Base-by-base conservation (phyloP, 2,888 invertebrate species). In the Rhopalosiphum nymphaeae region DNA sequence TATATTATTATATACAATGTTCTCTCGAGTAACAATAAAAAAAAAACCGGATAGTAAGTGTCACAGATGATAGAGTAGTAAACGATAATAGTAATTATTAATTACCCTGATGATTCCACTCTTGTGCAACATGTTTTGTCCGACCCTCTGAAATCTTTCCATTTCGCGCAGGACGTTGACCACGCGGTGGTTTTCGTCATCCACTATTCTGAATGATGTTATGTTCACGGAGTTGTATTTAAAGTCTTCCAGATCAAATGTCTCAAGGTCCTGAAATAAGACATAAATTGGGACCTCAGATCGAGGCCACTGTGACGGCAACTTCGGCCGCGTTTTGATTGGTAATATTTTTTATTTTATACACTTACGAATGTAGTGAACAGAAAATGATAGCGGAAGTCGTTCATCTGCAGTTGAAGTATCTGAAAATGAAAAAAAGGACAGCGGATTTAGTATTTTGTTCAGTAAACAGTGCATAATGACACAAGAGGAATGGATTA, bases 191-290 rank as follows among this genome's bases (percentile, higher is more conserved):
- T 98, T 97, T 94, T 97, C 97, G 9, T 98, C 97, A 95, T 98
- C 98, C 4, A 98, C 98, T 95, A 99, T 96, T 88, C 99, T 97
- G 96, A 98, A 99, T 0, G 98, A 98, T n/a, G 98, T 99, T 96
- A 99, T 98, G 96, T 99, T 99, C 85, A 99, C 98, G 88, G 98
- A 97, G 95, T 99, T 99, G 96, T 99, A 98, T 95, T 98, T 98
- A 96, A 98, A 99, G 95, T 98, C 98, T 96, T 98, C 98, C 95
- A 98, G 96, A 95, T 98, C 98, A 95, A 98, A 98, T 26, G 98
- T 97, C 95, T 98, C 98, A 95, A 98, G 97, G 95, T 98, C 98
- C 98, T 98, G 96, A 7, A 95, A 95, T 53, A 57, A 90, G 53
- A 44, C 26, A 11, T 5, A 44, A 29, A 53, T 53, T 25, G 53